A percentile compares a stretch with the other conserved stretches of the same genome.
phyloP scores from a whole-genome alignment of 2,888 invertebrate species.

The Polydrusus tereticollis region DNA sequence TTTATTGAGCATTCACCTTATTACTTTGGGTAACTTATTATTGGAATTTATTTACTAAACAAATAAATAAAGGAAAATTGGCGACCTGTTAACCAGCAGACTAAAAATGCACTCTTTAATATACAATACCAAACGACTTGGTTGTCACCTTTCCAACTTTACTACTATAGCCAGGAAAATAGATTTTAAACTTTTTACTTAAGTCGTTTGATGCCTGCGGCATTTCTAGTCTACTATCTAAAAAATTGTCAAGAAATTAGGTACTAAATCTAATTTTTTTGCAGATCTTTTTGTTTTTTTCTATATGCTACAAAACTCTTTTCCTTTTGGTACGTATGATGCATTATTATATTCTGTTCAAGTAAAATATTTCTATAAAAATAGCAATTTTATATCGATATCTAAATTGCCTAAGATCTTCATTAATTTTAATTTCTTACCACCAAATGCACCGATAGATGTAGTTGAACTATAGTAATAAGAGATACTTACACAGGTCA shows the following conservation, averaged over 20 bases:
- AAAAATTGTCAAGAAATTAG: background rate
- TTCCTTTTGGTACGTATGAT: background rate
- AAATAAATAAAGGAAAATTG: conserved; percentile 49
- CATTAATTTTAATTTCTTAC: conserved; percentile 9
- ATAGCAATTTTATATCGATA: conserved; percentile 26
- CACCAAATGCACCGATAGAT: background rate
- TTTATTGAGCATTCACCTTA: conserved; percentile 62
- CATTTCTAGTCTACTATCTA: background rate
- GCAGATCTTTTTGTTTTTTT: conserved; percentile 11
- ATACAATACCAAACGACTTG: too few relatives aligned
- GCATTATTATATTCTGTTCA: background rate
- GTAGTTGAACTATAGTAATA: too few relatives aligned
- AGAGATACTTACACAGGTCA: too few relatives aligned
- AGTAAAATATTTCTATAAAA: conserved; percentile 30
- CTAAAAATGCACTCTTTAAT: background rate
- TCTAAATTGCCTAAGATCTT: conserved; percentile 25
- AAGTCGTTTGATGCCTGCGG: too few relatives aligned
- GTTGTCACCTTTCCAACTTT: too few relatives aligned
- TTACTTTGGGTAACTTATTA: conserved; percentile 58
- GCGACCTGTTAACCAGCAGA: background rate
- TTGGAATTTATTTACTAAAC: conserved; percentile 56
- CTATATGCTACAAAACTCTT: conserved; percentile 10
- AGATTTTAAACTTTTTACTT: too few relatives aligned
- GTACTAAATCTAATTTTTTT: conserved; percentile 16
- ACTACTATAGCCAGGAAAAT: too few relatives aligned